Percentiles rank a stretch among this genome's conserved stretches.
Conservation (phyloP, 2,888 invertebrate genomes). For the Drosophila nr. medialis region DNA sequence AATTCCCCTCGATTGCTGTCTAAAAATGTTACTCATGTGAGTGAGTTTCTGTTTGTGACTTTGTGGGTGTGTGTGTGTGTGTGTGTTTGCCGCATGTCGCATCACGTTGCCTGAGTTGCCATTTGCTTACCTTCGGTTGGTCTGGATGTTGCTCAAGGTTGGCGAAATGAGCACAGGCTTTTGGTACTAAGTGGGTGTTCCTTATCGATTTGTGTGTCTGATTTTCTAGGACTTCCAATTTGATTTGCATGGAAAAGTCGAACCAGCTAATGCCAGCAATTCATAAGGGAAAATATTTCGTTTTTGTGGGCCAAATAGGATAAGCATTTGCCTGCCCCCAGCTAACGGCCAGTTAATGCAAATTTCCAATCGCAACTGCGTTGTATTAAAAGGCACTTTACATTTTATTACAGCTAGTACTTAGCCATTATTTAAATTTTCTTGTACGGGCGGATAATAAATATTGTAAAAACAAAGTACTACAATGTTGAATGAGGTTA, state of each 20-base stretch:
- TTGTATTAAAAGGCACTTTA: conserved; percentile 52
- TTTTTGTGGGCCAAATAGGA: conserved; percentile 11
- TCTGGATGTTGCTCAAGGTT: conserved; percentile 45
- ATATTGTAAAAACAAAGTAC: conserved; percentile 26
- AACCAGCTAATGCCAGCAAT: conserved; percentile 46
- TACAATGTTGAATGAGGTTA: conserved; percentile 43
- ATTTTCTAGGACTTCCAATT: conserved; percentile 39
- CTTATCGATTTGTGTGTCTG: conserved; percentile 43
- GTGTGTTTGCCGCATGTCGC: conserved; percentile 1
- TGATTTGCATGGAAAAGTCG: conserved; percentile 53
- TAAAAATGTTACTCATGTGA: conserved; percentile 40
- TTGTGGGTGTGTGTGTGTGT: neutral
- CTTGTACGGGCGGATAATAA: conserved; percentile 21
- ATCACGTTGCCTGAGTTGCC: conserved; percentile 22
- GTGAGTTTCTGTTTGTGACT: neutral
- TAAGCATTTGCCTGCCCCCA: conserved; percentile 10
- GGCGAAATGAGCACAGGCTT: conserved; percentile 18
- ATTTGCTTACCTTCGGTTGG: conserved; percentile 37
- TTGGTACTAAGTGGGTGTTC: neutral
- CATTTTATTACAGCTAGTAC: conserved; percentile 49
- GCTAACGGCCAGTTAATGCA: conserved; percentile 39
- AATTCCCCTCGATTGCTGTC: conserved; percentile 42
- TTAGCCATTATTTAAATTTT: conserved; percentile 46
- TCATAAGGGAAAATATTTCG: conserved; percentile 46
- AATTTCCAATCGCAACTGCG: conserved; percentile 30